These are phyloP conservation scores for Idaea aversata DNA, from an alignment of 2,888 invertebrate species.

Conservation along the genomic window DNA sequence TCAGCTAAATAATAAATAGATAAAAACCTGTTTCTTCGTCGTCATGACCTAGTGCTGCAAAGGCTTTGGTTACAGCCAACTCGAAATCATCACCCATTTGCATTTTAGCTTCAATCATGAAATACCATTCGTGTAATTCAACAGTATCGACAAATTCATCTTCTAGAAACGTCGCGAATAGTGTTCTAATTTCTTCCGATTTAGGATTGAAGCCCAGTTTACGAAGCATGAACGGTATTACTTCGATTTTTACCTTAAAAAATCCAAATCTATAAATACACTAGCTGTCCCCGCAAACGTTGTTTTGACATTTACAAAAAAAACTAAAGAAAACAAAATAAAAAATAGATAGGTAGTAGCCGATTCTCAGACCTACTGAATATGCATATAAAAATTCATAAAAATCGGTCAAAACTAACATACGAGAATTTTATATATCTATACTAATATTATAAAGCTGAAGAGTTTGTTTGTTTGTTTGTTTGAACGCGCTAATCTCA, in stretches of 20 bases:
- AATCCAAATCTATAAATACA: background rate
- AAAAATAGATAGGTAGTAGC: too few species aligned
- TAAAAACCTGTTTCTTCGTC: conserved; percentile 61
- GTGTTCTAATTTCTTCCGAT: conserved; percentile 50
- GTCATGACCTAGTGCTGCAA: conserved; percentile 62
- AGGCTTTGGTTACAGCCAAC: conserved; percentile 53
- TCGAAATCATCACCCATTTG: conserved; percentile 69
- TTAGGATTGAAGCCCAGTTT: conserved; percentile 71
- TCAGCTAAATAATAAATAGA: too few species aligned
- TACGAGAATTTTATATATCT: too few species aligned
- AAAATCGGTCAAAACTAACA: too few species aligned
- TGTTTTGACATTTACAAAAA: too few species aligned
- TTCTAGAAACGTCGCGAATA: conserved; percentile 59
- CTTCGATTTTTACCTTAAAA: conserved; percentile 44
- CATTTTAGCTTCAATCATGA: conserved; percentile 73
- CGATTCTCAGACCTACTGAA: too few species aligned
- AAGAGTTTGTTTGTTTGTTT: too few species aligned
- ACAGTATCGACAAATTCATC: conserved; percentile 68
- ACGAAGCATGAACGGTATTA: conserved; percentile 62
- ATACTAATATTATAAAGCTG: too few species aligned
- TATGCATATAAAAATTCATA: too few species aligned
- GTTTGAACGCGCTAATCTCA: too few species aligned
- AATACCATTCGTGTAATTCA: conserved; percentile 62
- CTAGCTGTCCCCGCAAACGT: too few species aligned
- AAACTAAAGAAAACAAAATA: too few species aligned